Conservation (phyloP, 2,797 vertebrate genomes). For the Liparis tanakae region DNA sequence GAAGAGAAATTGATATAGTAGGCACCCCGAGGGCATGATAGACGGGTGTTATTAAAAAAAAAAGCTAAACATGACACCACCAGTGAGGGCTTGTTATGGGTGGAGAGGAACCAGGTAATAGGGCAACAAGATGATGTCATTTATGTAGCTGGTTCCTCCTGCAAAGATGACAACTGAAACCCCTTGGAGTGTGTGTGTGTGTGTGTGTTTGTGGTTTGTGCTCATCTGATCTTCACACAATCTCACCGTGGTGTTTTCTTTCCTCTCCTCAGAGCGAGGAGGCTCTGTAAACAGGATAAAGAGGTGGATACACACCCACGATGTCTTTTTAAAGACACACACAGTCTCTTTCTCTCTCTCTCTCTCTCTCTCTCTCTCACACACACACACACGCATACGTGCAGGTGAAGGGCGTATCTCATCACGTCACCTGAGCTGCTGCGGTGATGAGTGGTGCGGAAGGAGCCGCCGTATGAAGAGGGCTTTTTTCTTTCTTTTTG, state of each 20-base stretch:
- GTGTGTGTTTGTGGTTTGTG: conserved; percentile 29
- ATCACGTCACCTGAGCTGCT: conserved; percentile 62
- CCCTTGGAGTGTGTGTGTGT: not conserved
- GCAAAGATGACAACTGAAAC: conserved; percentile 32
- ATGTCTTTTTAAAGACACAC: conserved; percentile 46
- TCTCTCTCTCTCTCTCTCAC: not conserved
- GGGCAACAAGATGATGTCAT: conserved; percentile 55
- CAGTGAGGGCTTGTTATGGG: conserved; percentile 52
- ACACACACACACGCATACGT: conserved; percentile 12
- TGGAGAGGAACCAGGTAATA: conserved; percentile 60
- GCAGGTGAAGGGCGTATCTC: conserved; percentile 75
- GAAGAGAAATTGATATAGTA: conserved; percentile 28
- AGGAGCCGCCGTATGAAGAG: conserved; percentile 46
- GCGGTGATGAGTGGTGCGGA: conserved; percentile 59
- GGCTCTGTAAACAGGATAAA: conserved; percentile 63
- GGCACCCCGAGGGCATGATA: conserved; percentile 31
- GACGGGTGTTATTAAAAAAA: conserved; percentile 59
- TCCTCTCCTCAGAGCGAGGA: conserved; percentile 30
- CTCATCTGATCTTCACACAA: conserved; percentile 59
- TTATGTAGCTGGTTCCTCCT: conserved; percentile 41
- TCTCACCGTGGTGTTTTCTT: conserved; percentile 46
- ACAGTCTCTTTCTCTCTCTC: not conserved
- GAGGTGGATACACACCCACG: conserved; percentile 52
- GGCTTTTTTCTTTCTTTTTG: conserved; percentile 8
- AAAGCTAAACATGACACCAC: conserved; percentile 46